A percentile compares a stretch with the other conserved stretches of the same genome.
Conservation (phyloP, 2,888 invertebrate species). For the Lasiommata megera region DNA sequence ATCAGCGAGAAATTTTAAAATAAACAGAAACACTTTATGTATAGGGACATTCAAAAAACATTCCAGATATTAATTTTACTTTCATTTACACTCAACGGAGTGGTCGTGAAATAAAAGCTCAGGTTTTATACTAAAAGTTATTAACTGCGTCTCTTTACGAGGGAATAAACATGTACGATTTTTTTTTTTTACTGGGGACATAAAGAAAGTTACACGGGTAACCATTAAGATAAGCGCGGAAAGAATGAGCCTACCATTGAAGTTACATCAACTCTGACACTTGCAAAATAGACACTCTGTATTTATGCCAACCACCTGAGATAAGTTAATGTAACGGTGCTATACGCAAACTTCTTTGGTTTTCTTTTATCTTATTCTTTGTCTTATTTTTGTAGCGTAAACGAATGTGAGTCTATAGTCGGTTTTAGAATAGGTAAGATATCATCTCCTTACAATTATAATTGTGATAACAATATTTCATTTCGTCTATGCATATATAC, state of each 20-base stretch:
- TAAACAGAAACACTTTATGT: neutral
- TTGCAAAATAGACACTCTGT: slow-evolving; percentile 24
- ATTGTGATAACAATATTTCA: no score
- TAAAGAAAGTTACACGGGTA: slow-evolving; percentile 22
- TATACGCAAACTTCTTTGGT: slow-evolving; percentile 46
- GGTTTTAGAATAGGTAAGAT: no score
- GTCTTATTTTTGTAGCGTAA: neutral
- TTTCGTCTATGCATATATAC: no score
- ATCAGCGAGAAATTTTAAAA: neutral
- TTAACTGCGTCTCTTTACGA: slow-evolving; percentile 22
- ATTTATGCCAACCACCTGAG: slow-evolving; percentile 26
- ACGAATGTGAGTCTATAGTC: no score
- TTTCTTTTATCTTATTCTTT: slow-evolving; percentile 44
- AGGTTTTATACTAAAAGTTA: slow-evolving; percentile 22
- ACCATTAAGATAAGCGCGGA: slow-evolving; percentile 23
- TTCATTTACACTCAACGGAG: slow-evolving; percentile 9
- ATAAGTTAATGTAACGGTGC: slow-evolving; percentile 30
- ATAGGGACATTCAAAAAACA: slow-evolving; percentile 2
- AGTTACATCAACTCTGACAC: slow-evolving; percentile 23
- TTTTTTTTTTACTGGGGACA: slow-evolving; percentile 16
- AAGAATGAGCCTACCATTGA: slow-evolving; percentile 22
- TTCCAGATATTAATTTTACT: slow-evolving; percentile 13
- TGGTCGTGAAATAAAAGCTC: slow-evolving; percentile 18
- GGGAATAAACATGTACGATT: slow-evolving; percentile 17
- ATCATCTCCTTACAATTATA: no score